These are phyloP conservation scores for Capreolus pygargus DNA, from an alignment of 2,113 vertebrate genomes.

Conservation along the genomic window DNA sequence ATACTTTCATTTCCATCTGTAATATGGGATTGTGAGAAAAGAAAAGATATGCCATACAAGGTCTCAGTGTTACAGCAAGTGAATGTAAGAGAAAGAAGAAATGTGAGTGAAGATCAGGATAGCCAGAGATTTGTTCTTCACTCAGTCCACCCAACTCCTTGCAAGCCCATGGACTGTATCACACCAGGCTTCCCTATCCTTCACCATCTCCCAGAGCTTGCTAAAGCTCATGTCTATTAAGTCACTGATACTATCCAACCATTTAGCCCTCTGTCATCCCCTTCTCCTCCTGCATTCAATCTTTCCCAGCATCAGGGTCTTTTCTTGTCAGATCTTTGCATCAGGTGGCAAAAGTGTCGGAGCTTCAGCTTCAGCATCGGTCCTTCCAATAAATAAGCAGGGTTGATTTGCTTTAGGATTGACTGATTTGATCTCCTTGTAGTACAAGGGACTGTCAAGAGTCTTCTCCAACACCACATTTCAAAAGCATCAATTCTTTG, in stretches of 20 bases:
- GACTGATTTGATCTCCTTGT: not conserved
- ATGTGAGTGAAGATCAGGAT: not conserved
- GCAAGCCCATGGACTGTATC: fast-evolving
- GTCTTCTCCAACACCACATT: not conserved
- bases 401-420: not conserved
- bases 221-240: not conserved
- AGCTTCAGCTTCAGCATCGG: not conserved
- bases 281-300: not conserved
- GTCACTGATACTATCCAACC: not conserved
- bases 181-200: not conserved
- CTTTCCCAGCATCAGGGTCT: not conserved
- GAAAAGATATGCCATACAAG: not conserved
- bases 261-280: not conserved
- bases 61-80: not conserved
- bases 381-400: not conserved
- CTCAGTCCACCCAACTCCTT: not conserved
- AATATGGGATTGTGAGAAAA: not conserved
- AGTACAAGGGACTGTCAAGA: not conserved
- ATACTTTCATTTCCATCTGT: not conserved
- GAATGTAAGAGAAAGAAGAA: not conserved
- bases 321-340: not conserved
- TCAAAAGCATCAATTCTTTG: not conserved
- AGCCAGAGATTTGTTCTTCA: not conserved
- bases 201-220: not conserved
- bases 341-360: not conserved